Percentiles rank a stretch among this genome's conserved stretches.
Conservation (phyloP, 1,140 invertebrate genomes). For the Sarcophaga peregrina region DNA sequence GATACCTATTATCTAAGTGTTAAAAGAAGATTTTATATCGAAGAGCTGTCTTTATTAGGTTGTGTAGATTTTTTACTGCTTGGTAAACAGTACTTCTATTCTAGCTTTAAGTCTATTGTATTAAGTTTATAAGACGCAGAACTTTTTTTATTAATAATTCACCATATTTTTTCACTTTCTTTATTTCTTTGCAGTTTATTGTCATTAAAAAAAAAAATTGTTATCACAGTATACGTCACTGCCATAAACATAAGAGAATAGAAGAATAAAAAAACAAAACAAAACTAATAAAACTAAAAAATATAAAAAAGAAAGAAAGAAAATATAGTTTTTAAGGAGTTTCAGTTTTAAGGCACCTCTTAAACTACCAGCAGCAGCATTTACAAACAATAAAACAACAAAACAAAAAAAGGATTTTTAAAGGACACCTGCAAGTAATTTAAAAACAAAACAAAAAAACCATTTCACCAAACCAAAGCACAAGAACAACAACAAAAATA, state of each 20-base stretch:
- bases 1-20: too few relatives aligned
- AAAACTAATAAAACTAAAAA: not conserved
- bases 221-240: slow-evolving; percentile 40
- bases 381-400: slow-evolving; percentile 5
- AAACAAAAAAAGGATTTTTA: slow-evolving; percentile 1
- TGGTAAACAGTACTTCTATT: too few relatives aligned
- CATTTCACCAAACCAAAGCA: not conserved
- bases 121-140: too few relatives aligned
- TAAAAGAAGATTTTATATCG: too few relatives aligned
- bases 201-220: slow-evolving; percentile 7
- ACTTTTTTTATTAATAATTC: not conserved
- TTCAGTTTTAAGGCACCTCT: slow-evolving; percentile 34
- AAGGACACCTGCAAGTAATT: too few relatives aligned
- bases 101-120: too few relatives aligned
- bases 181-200: slow-evolving; percentile 33
- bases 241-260: slow-evolving; percentile 34
- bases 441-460: too few relatives aligned
- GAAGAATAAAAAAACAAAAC: not conserved
- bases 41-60: too few relatives aligned
- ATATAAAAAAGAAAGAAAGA: not conserved
- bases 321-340: slow-evolving; percentile 16
- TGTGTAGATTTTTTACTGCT: too few relatives aligned
- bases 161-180: not conserved
- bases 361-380: slow-evolving; percentile 19
- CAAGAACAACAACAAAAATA: not conserved